Conservation (phyloP, 2,888 invertebrate genomes). For the Drosophila mayaguana region DNA sequence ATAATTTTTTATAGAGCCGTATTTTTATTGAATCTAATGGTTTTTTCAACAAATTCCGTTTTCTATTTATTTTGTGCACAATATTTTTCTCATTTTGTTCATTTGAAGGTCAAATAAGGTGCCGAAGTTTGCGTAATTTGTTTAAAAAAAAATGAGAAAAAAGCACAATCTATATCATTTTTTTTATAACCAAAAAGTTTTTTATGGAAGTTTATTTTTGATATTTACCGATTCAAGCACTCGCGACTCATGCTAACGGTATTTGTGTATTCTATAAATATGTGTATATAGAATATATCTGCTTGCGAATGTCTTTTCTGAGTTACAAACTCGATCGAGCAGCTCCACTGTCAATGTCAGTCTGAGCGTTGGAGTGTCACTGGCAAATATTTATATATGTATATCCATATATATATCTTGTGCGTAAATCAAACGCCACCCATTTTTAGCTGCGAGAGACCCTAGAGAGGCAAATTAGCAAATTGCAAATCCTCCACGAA, state of each 20-base stretch:
- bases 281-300: slow-evolving; percentile 15
- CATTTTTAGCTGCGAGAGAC: slow-evolving; percentile 58
- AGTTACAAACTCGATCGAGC: slow-evolving; percentile 25
- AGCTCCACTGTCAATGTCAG: slow-evolving; percentile 71
- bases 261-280: slow-evolving; percentile 12
- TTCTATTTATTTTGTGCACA: slow-evolving; percentile 4
- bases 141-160: not conserved
- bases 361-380: slow-evolving; percentile 59
- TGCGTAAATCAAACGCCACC: slow-evolving; percentile 68
- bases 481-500: slow-evolving; percentile 63
- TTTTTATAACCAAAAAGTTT: slow-evolving; percentile 18
- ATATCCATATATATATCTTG: slow-evolving; percentile 55
- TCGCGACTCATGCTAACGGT: slow-evolving; percentile 52
- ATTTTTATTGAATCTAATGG: not conserved
- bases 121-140: slow-evolving; percentile 10
- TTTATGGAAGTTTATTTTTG: slow-evolving; percentile 6
- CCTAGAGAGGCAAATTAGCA: slow-evolving; percentile 40
- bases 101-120: slow-evolving; percentile 41
- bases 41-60: not conserved
- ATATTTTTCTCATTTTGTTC: not conserved
- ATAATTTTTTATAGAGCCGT: not conserved
- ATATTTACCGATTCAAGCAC: slow-evolving; percentile 54
- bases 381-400: slow-evolving; percentile 75
- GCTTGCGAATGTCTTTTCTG: not conserved
- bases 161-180: slow-evolving; percentile 18